Evolutionary conservation across 2,888 invertebrate species (phyloP), one percentile per base, ranked within the genome.

Genomic region (Halictus quadricinctus): DNA sequence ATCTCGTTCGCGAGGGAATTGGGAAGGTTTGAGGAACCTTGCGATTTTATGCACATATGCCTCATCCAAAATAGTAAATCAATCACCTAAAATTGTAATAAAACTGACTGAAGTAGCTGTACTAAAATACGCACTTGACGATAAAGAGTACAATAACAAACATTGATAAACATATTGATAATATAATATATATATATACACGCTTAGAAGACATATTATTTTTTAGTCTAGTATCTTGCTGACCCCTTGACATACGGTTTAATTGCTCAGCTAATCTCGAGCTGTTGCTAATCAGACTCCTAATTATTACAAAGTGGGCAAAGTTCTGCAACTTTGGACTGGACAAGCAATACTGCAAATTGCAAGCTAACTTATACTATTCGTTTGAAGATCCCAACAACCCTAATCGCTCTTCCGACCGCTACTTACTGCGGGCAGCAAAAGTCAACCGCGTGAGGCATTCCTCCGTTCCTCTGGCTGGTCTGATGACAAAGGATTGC

Each of bases 361-460:
- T 54, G 10, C 3, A 10, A n/a, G 0, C n/a, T n/a, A 54, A 54
- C n/a, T n/a, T 10, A 21, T 54, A 54, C 10, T 10, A n/a, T 54
- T n/a, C 21, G n/a, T n/a, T 54, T 4, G 46, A 46, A 8, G 21
- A 18, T 54, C 8, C 10, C 10, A 54, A 60, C 36, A 66, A 36
- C 8, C 18, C 29, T 21, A 48, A 10, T 1, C 21, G 6, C 50
- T 2, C 29, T 29, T 36, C 18, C 21, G 2, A 54, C n/a, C 54
- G 54, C 25, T 82, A 93, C 94, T 93, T 81, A 94, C 94, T 84
- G 92, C 8, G 93, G 91, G 72, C 92, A 93, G 48, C 90, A 87
- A 29, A 86, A 84, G 29, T 93, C 92, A 5, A 92, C 85, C 64
- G 90, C 91, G 80, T 90, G 92, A 25, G 94, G 93, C 93, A 94